phyloP scores from a whole-genome alignment of 2,113 vertebrate genomes.

The Pelmatolapia mariae region DNA sequence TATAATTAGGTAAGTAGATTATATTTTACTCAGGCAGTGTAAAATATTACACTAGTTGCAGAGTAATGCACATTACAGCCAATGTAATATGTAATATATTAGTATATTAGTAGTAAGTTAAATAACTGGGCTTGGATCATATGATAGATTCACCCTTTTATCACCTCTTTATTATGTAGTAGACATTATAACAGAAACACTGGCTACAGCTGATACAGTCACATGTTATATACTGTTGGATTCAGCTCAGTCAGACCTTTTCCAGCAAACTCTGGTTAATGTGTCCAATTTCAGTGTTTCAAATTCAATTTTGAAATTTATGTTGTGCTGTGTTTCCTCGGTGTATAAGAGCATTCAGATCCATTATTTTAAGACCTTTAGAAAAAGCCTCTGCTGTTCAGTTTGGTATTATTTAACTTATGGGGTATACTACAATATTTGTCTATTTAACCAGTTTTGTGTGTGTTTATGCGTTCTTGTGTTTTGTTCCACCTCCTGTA shows the following conservation, averaged over 20 bases:
- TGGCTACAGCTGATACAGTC: neutral
- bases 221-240: neutral
- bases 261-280: neutral
- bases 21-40: neutral
- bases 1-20: neutral
- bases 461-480: neutral
- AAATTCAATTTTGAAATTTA: neutral
- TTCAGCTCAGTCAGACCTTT: neutral
- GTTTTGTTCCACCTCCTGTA: neutral
- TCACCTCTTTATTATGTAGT: neutral
- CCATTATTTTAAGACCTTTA: neutral
- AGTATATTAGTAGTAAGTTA: neutral
- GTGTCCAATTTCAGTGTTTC: neutral
- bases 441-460: neutral
- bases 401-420: neutral
- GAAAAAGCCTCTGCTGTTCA: neutral
- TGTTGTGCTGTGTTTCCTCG: neutral
- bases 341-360: neutral
- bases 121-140: neutral
- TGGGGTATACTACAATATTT: neutral
- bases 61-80: neutral
- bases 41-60: neutral
- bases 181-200: neutral
- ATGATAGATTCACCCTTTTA: neutral
- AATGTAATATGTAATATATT: neutral